Conservation (phyloP, 2,113 vertebrate species). For the Willisornis vidua region DNA sequence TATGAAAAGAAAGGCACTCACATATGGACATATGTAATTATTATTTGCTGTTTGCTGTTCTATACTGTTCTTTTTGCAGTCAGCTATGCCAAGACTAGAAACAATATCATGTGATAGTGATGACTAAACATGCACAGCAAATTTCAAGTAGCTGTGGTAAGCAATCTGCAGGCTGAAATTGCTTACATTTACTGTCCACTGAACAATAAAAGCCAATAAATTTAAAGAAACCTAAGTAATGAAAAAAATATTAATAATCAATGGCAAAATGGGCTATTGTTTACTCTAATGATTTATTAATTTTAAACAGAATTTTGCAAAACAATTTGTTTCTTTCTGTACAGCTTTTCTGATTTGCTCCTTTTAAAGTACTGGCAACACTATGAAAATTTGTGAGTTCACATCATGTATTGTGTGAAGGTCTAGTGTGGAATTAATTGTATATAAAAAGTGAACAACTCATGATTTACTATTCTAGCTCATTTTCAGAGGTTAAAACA, state of each 20-base stretch:
- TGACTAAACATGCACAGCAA: background rate
- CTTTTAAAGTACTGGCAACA: background rate
- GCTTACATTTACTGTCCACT: background rate
- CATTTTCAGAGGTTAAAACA: background rate
- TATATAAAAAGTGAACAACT: background rate
- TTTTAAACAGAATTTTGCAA: background rate
- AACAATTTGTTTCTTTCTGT: background rate
- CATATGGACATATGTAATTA: background rate
- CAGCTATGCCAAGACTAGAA: background rate
- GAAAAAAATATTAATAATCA: background rate
- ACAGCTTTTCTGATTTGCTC: background rate
- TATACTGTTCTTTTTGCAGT: background rate
- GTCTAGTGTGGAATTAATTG: background rate
- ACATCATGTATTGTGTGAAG: background rate
- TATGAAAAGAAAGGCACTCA: background rate
- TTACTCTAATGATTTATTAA: background rate
- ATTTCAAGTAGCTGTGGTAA: background rate
- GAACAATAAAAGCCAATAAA: background rate
- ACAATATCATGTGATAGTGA: background rate
- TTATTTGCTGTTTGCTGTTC: background rate
- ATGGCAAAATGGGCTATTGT: background rate
- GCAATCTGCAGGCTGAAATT: background rate
- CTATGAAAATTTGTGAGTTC: background rate
- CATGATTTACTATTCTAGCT: background rate
- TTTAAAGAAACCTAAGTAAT: background rate